phyloP scores from a whole-genome alignment of 2,113 vertebrate genomes.

The Cervus canadensis region DNA sequence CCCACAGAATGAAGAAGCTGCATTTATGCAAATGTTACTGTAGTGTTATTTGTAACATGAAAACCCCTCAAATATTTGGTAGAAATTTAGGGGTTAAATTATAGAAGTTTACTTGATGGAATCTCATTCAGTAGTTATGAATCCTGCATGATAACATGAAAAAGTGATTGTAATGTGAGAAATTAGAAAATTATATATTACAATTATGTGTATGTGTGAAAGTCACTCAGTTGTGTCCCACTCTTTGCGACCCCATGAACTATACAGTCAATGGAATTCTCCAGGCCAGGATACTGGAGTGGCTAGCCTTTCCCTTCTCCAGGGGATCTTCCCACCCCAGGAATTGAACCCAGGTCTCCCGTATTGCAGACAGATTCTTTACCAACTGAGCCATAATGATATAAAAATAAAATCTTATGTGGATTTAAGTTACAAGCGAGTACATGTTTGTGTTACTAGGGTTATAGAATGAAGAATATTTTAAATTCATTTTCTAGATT shows the following conservation, averaged over 20 bases:
- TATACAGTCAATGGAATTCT: not conserved
- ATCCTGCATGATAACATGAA: not conserved
- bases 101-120: not conserved
- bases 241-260: not conserved
- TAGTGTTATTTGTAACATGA: not conserved
- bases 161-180: not conserved
- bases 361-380: not conserved
- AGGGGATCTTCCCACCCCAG: not conserved
- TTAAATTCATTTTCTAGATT: not conserved
- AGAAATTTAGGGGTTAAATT: conserved; percentile 36
- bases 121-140: conserved; percentile 15
- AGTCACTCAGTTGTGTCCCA: not conserved
- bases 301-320: not conserved
- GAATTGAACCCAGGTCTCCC: not conserved
- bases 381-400: not conserved
- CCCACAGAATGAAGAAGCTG: not conserved
- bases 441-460: not conserved
- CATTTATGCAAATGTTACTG: not conserved
- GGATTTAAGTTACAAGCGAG: not conserved
- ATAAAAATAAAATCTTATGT: conserved; percentile 3
- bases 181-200: not conserved
- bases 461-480: not conserved
- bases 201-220: not conserved
- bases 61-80: not conserved
- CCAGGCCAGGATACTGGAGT: not conserved